A percentile compares a stretch with the other conserved stretches of the same genome.
phyloP scores from a whole-genome alignment of 2,797 vertebrate species.

The Anas capensis region DNA sequence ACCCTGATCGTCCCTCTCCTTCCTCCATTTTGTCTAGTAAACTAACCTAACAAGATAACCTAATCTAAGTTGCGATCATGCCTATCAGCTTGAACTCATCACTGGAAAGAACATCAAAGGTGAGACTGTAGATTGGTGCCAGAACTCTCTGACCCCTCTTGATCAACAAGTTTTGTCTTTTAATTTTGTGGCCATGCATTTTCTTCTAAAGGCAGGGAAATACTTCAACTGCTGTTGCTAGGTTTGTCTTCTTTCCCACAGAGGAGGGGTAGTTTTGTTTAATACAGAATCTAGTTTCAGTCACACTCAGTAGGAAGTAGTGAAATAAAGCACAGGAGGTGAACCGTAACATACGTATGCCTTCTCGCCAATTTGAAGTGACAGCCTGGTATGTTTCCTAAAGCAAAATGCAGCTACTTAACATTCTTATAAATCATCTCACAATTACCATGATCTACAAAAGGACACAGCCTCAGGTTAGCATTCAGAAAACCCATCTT shows the following conservation, averaged over 20 bases:
- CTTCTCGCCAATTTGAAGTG: neutral
- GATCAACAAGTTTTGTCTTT: neutral
- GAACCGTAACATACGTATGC: neutral
- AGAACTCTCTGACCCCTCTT: rapidly evolving
- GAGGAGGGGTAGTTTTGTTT: neutral
- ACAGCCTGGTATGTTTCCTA: constrained; percentile 17
- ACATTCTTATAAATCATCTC: constrained; percentile 5
- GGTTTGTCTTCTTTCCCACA: neutral
- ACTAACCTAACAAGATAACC: neutral
- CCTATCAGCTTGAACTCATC: neutral
- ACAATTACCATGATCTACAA: neutral
- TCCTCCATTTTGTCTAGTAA: neutral
- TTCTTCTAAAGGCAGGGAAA: neutral
- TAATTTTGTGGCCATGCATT: neutral
- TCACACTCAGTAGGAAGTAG: neutral
- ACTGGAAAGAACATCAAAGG: neutral
- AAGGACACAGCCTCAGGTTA: neutral
- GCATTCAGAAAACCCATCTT: neutral
- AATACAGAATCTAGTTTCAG: neutral
- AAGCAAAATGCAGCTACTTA: constrained; percentile 14
- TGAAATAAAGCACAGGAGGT: neutral
- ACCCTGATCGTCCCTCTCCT: neutral
- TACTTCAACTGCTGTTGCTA: neutral
- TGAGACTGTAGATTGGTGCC: neutral
- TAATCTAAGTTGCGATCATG: neutral